These are phyloP conservation scores for Drosophila pallidifrons DNA, from an alignment of 1,140 invertebrate genomes.

Conservation along the genomic window DNA sequence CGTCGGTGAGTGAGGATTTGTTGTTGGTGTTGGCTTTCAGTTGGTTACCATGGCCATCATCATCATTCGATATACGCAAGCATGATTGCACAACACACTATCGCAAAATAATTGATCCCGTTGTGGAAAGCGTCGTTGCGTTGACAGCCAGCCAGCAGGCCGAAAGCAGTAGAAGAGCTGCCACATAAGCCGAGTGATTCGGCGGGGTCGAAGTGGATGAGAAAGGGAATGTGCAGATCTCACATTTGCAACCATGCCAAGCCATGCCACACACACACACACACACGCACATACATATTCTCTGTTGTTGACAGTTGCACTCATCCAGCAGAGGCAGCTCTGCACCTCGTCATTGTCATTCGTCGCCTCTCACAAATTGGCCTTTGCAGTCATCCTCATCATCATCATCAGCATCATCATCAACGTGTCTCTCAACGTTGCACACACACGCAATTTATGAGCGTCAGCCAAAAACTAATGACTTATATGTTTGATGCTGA, in stretches of 20 bases:
- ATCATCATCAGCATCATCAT: conserved; percentile 2
- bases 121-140: conserved; percentile 68
- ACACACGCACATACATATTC: conserved; percentile 55
- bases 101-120: conserved; percentile 79
- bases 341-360: conserved; percentile 33
- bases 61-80: conserved; percentile 36
- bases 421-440: not conserved
- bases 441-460: conserved; percentile 34
- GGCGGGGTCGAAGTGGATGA: not conserved
- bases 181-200: not conserved
- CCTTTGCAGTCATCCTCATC: conserved; percentile 42
- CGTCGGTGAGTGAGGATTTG: not conserved
- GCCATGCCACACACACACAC: conserved; percentile 1
- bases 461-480: conserved; percentile 64
- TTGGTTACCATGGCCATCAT: conserved; percentile 9
- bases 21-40: conserved; percentile 14
- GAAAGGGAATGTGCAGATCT: not conserved
- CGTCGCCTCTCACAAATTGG: conserved; percentile 42
- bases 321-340: conserved; percentile 9
- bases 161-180: not conserved
- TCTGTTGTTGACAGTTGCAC: conserved; percentile 64
- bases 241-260: conserved; percentile 35
- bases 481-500: conserved; percentile 70
- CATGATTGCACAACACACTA: conserved; percentile 65
- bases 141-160: conserved; percentile 57